These are phyloP conservation scores for Lates calcarifer DNA, from an alignment of 2,113 vertebrate species.

Conservation along the genomic window DNA sequence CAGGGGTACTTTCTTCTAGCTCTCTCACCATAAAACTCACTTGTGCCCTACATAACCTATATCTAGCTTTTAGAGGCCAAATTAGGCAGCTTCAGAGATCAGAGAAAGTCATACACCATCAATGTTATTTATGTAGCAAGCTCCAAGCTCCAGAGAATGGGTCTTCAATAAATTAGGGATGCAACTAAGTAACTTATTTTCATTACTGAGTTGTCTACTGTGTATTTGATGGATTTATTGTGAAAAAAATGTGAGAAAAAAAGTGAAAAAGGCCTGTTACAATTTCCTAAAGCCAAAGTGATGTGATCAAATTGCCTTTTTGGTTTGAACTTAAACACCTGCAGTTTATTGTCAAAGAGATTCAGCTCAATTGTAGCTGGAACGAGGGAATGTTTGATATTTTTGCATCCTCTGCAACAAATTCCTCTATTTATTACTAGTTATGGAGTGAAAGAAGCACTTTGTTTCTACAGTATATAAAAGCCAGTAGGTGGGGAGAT, in stretches of 20 bases:
- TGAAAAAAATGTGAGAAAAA: neutral
- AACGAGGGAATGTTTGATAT: neutral
- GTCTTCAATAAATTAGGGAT: neutral
- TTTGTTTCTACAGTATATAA: neutral
- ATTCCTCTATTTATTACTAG: neutral
- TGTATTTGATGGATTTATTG: fast-evolving
- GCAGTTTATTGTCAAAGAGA: constrained; percentile 6
- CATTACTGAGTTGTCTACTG: neutral
- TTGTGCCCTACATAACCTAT: too few relatives aligned
- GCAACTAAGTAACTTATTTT: neutral
- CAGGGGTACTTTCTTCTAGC: too few relatives aligned
- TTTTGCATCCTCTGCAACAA: neutral
- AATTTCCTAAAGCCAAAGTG: neutral
- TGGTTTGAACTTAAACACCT: neutral
- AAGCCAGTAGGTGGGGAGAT: neutral
- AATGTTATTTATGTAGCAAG: neutral
- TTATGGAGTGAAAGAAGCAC: neutral
- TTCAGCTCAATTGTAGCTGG: neutral
- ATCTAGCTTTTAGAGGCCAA: neutral
- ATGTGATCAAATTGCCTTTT: neutral
- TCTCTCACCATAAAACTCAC: too few relatives aligned
- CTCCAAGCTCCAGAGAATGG: neutral
- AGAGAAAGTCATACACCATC: neutral
- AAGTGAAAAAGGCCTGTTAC: neutral
- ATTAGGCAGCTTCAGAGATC: neutral